Conservation (phyloP, 2,888 invertebrate species). For the Caenorhabditis imperialis region DNA sequence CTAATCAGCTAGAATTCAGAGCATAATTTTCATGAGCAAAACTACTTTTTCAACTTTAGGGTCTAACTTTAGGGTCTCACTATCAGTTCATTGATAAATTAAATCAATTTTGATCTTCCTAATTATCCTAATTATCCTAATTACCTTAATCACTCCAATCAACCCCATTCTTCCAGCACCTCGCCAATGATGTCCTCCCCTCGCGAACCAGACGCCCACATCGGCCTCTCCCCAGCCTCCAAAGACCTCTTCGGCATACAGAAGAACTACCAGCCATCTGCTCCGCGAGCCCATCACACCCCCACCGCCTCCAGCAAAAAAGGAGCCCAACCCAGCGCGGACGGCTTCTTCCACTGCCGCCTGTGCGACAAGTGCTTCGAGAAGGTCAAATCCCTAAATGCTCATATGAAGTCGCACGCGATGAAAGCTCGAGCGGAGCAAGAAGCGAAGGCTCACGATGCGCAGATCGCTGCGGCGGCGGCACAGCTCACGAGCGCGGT, state of each 20-base stretch:
- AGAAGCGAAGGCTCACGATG: slow-evolving; percentile 71
- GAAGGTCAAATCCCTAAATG: slow-evolving; percentile 87
- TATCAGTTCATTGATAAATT: neutral
- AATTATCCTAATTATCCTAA: no score
- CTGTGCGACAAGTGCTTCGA: slow-evolving; percentile 77
- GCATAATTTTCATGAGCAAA: no score
- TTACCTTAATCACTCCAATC: no score
- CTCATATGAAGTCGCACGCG: slow-evolving; percentile 98
- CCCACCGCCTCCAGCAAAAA: slow-evolving; percentile 65
- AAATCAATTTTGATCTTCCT: no score
- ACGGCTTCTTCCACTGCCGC: slow-evolving; percentile 78
- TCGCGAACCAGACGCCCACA: slow-evolving; percentile 21
- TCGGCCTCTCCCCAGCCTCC: slow-evolving; percentile 34
- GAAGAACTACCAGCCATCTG: slow-evolving; percentile 61
- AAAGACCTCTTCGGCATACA: slow-evolving; percentile 52
- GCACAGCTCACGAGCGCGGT: slow-evolving; percentile 45
- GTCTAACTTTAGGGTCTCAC: no score
- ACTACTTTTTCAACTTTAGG: no score
- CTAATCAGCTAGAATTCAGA: no score
- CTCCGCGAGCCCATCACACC: slow-evolving; percentile 50
- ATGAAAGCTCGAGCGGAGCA: slow-evolving; percentile 78
- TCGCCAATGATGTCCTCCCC: slow-evolving; percentile 53
- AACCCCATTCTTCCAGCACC: no score
- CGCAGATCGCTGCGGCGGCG: slow-evolving; percentile 47
- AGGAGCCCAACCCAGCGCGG: slow-evolving; percentile 77